Conservation (phyloP, 2,888 invertebrate species). For the Schizaphis graminum region DNA sequence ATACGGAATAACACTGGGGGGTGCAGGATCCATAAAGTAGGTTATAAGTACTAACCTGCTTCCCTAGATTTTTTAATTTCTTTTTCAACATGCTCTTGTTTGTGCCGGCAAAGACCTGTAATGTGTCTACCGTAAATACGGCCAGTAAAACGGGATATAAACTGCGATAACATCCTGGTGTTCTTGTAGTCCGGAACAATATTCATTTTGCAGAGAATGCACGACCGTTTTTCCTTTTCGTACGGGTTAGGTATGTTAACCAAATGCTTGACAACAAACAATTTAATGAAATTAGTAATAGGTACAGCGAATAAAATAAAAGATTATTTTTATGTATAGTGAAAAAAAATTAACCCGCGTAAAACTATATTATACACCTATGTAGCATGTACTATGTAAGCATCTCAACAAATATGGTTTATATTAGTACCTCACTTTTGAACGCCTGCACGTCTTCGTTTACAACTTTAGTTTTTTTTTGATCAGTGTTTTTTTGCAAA, state of each 20-base stretch:
- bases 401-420: not conserved
- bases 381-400: not conserved
- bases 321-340: not conserved
- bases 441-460: not conserved
- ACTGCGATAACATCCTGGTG: slow-evolving; percentile 90
- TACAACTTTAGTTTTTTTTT: not conserved
- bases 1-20: not conserved
- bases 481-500: slow-evolving; percentile 38
- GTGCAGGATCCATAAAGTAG: slow-evolving; percentile 22
- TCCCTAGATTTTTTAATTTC: slow-evolving; percentile 84
- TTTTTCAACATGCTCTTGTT: slow-evolving; percentile 81
- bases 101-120: slow-evolving; percentile 89
- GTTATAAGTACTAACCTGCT: slow-evolving; percentile 73
- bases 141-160: slow-evolving; percentile 96
- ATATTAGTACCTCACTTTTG: slow-evolving; percentile 35
- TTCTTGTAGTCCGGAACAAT: slow-evolving; percentile 94
- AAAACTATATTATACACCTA: not conserved
- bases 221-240: slow-evolving; percentile 79
- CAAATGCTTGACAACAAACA: slow-evolving; percentile 50
- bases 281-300: not conserved
- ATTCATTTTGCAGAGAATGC: slow-evolving; percentile 86
- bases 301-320: not conserved
- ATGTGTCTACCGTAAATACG: slow-evolving; percentile 92
- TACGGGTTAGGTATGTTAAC: slow-evolving; percentile 78
- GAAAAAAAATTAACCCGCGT: not conserved